Evolutionary conservation across 2,113 vertebrate genomes (phyloP).

Genomic region (Protobothrops mucrosquamatus): DNA sequence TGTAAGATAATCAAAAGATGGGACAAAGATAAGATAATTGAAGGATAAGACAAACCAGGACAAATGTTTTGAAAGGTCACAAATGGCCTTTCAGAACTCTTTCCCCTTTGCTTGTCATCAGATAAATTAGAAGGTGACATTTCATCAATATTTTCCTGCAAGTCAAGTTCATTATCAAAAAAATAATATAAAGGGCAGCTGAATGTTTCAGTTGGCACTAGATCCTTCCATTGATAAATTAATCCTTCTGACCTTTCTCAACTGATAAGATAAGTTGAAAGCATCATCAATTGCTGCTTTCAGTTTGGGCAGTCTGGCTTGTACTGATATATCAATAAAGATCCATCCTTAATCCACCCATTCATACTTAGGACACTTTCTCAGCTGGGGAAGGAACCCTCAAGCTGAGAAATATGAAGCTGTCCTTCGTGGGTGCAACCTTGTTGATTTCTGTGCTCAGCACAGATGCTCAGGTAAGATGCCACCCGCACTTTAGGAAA

Average conservation of each 20-base stretch:
- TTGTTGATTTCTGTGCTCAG: background rate
- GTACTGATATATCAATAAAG: background rate
- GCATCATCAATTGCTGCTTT: background rate
- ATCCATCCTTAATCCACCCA: background rate
- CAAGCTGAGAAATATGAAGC: background rate
- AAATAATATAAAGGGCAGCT: background rate
- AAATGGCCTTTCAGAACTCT: background rate
- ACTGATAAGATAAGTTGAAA: background rate
- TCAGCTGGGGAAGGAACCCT: background rate
- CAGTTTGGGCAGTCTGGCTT: constrained; percentile 2
- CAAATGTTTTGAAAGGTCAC: background rate
- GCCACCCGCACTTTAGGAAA: background rate
- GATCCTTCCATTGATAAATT: background rate
- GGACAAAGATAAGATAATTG: background rate
- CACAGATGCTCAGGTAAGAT: background rate
- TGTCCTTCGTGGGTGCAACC: background rate
- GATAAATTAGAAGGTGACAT: background rate
- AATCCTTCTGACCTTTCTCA: constrained; percentile 22
- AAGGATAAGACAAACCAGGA: background rate
- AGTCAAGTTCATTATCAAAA: background rate
- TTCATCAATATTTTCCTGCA: background rate
- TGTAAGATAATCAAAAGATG: background rate
- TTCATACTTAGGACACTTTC: background rate
- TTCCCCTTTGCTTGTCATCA: background rate
- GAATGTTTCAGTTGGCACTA: background rate